These are phyloP conservation scores for Rousettus leschenaultii DNA, from an alignment of 2,113 vertebrate species.

Conservation along the genomic window DNA sequence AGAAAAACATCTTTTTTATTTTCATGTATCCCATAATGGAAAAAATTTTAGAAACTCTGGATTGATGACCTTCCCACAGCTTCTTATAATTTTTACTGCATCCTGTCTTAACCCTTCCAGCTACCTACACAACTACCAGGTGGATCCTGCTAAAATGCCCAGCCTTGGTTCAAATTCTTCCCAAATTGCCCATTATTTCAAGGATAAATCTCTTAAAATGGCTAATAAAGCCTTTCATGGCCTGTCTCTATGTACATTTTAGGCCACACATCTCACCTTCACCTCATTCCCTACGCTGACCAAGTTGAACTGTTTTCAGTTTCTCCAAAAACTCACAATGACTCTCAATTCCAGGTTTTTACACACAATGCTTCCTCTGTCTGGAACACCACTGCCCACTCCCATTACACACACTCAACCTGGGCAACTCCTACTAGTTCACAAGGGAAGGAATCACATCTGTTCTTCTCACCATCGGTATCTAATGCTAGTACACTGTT, in stretches of 20 bases:
- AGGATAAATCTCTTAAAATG: background rate
- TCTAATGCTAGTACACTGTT: background rate
- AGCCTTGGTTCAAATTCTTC: background rate
- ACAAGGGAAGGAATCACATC: background rate
- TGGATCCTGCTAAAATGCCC: background rate
- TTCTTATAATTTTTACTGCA: background rate
- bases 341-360: background rate
- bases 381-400: background rate
- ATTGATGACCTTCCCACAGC: background rate
- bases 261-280: background rate
- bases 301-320: background rate
- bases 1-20: background rate
- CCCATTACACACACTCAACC: background rate
- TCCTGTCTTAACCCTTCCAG: background rate
- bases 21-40: background rate
- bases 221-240: background rate
- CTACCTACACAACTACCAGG: background rate
- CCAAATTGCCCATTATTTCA: background rate
- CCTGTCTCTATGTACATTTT: background rate
- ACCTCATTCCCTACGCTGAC: background rate
- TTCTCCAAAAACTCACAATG: background rate
- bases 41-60: background rate
- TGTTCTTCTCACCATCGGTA: background rate
- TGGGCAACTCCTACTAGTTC: background rate
- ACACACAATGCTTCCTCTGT: background rate